Percentiles rank a stretch among this genome's conserved stretches.
Evolutionary conservation across 2,888 invertebrate species (phyloP).

Genomic region (Listrodromus nycthemerus): DNA sequence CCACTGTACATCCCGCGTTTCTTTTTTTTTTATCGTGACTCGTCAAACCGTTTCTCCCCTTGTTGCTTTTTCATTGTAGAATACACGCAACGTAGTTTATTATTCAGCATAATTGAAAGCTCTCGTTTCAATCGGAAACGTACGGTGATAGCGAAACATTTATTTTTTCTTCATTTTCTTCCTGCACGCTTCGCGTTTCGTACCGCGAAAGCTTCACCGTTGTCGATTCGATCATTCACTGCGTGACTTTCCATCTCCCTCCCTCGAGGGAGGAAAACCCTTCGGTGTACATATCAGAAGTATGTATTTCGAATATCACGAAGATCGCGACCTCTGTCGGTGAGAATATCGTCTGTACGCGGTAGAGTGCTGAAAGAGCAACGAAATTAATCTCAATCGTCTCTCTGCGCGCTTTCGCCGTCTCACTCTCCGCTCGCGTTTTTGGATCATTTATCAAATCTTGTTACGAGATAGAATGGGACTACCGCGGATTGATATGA

Average conservation of each 20-base stretch:
- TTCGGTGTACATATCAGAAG: constrained; percentile 21
- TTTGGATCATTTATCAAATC: constrained; percentile 82
- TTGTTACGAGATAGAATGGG: constrained; percentile 72
- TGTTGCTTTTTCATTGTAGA: constrained; percentile 26
- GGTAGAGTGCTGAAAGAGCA: constrained; percentile 16
- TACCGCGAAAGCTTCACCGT: not conserved
- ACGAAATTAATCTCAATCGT: constrained; percentile 83
- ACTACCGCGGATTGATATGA: constrained; percentile 79
- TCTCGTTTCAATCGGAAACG: constrained; percentile 62
- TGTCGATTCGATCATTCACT: constrained; percentile 55
- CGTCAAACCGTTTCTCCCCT: constrained; percentile 50
- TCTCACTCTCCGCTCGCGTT: constrained; percentile 66
- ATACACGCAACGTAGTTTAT: constrained; percentile 63
- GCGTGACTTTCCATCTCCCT: constrained; percentile 64
- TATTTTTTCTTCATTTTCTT: constrained; percentile 28
- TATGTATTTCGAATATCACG: constrained; percentile 29
- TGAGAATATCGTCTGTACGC: constrained; percentile 57
- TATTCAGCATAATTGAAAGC: constrained; percentile 71
- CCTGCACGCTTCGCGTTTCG: too few species aligned
- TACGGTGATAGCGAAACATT: constrained; percentile 54
- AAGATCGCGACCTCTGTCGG: constrained; percentile 42
- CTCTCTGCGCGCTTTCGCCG: constrained; percentile 39
- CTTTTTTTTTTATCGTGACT: constrained; percentile 60
- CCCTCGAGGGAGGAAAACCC: not conserved
- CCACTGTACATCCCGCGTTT: constrained; percentile 49